Evolutionary conservation across 2,888 invertebrate species (phyloP).

Genomic region (Hofmannophila pseudospretella): DNA sequence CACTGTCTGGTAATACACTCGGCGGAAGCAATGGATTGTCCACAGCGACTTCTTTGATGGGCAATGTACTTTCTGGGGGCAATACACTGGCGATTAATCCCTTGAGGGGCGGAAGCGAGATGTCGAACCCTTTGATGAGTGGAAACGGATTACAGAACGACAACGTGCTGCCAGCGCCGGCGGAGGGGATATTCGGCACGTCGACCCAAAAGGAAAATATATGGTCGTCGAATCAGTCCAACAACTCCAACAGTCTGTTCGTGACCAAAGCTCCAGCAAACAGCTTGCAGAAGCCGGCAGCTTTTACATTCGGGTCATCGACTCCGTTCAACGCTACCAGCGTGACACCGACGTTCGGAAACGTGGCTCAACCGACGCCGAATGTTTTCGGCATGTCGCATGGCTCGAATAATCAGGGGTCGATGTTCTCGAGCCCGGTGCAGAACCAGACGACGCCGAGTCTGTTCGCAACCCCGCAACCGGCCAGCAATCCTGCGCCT

Average conservation of each 20-base stretch:
- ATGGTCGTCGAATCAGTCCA: slow-evolving; percentile 30
- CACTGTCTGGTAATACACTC: slow-evolving; percentile 13
- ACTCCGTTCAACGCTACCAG: slow-evolving; percentile 32
- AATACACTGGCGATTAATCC: slow-evolving; percentile 17
- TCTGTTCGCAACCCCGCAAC: slow-evolving; percentile 39
- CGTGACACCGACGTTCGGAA: slow-evolving; percentile 33
- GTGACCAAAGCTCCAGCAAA: slow-evolving; percentile 29
- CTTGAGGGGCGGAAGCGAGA: slow-evolving; percentile 21
- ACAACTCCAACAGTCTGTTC: slow-evolving; percentile 29
- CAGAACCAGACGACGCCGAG: slow-evolving; percentile 29
- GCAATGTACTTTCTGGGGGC: slow-evolving; percentile 16
- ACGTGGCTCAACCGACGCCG: slow-evolving; percentile 24
- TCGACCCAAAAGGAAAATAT: slow-evolving; percentile 40
- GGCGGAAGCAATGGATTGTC: slow-evolving; percentile 19
- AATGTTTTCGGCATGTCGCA: slow-evolving; percentile 43
- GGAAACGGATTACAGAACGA: slow-evolving; percentile 23
- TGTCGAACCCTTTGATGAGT: slow-evolving; percentile 20
- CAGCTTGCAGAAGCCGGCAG: slow-evolving; percentile 33
- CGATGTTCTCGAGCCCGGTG: slow-evolving; percentile 35
- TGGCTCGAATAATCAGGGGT: slow-evolving; percentile 27
- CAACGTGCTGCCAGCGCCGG: slow-evolving; percentile 13
- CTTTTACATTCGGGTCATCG: slow-evolving; percentile 44
- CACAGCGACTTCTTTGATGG: slow-evolving; percentile 9
- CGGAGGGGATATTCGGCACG: slow-evolving; percentile 32
- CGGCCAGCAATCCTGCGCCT: slow-evolving; percentile 24